phyloP scores from a whole-genome alignment of 2,797 vertebrate genomes.

The Acestrorhynchus altus region DNA sequence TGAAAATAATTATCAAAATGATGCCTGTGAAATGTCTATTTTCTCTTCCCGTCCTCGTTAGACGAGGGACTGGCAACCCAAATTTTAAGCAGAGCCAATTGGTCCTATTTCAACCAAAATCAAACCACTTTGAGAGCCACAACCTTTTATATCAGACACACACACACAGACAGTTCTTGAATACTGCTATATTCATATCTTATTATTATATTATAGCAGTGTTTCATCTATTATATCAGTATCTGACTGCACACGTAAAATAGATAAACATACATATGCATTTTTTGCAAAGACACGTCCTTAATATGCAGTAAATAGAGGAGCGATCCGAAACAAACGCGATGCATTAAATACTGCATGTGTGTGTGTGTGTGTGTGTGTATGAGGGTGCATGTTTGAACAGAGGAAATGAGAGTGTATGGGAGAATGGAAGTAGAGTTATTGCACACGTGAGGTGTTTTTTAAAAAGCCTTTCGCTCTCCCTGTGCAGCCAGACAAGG shows the following conservation, averaged over 20 bases:
- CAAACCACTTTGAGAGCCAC: too few relatives aligned
- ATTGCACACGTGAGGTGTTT: constrained; percentile 20
- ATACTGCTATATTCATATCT: too few relatives aligned
- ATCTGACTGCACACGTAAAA: background rate
- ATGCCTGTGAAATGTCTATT: background rate
- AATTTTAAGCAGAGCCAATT: too few relatives aligned
- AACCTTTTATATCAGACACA: too few relatives aligned
- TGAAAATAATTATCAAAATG: background rate
- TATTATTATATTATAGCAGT: too few relatives aligned
- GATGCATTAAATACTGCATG: constrained; percentile 51
- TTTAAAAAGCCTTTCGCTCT: constrained; percentile 24
- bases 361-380: constrained; percentile 1
- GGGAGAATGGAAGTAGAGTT: background rate
- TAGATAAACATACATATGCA: background rate
- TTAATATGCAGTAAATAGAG: background rate
- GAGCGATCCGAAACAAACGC: constrained; percentile 23
- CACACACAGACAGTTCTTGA: too few relatives aligned
- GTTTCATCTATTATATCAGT: background rate
- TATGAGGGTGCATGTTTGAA: constrained; percentile 17
- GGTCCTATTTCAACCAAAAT: too few relatives aligned
- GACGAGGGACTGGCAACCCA: too few relatives aligned
- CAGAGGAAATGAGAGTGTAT: background rate
- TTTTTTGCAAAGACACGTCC: too few relatives aligned
- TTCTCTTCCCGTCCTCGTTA: too few relatives aligned
- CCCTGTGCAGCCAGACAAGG: constrained; percentile 5